Evolutionary conservation across 1,140 invertebrate genomes (phyloP), one percentile per base, ranked within the genome.

Genomic region (Pseudoatta argentina): DNA sequence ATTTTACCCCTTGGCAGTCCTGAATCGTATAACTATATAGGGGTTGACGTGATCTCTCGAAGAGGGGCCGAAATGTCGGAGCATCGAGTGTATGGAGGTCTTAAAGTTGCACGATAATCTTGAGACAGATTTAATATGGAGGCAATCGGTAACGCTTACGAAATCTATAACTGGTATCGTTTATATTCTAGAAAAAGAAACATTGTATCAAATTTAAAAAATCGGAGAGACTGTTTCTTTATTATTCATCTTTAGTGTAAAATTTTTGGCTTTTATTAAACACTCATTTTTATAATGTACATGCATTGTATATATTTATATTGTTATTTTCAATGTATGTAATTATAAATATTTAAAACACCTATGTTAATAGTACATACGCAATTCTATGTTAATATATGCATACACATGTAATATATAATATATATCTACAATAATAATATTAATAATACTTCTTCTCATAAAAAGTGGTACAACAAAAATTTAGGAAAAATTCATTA

Each of bases 41-140:
- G 79, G 88, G 71, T 91, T 73, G 87, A 90, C 90, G 73, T 71
- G 55, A 61, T 61, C 78, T 59, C 77, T 64, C 69, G 63, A 73
- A 79, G 63, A 57, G 77, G 69, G 73, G 72, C n/a, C 61, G 66
- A 61, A 21, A 69, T 53, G 30, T 69, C 14, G 63, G 48, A 79
- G n/a, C 8, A 7, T 57, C 4, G 71, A 83, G 63, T 59, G 77
- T 51, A 67, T 83, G 72, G 66, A 86, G 64, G 59, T 86, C 87
- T 87, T 89, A 91, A 91, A 91, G 77, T 88, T 82, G 90, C 78
- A 73, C 48, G 86, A 72, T 72, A 83, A 48, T 83, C 88, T 69
- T 48, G 44, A 89, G 77, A 87, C 71, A 64, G 83, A 59, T 92
- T 91, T 92, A 92, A 92, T 92, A 92, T 86, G 87, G 88, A 64